Evolutionary conservation across 2,888 invertebrate genomes (phyloP).

Genomic region (Pasiphila rectangulata): DNA sequence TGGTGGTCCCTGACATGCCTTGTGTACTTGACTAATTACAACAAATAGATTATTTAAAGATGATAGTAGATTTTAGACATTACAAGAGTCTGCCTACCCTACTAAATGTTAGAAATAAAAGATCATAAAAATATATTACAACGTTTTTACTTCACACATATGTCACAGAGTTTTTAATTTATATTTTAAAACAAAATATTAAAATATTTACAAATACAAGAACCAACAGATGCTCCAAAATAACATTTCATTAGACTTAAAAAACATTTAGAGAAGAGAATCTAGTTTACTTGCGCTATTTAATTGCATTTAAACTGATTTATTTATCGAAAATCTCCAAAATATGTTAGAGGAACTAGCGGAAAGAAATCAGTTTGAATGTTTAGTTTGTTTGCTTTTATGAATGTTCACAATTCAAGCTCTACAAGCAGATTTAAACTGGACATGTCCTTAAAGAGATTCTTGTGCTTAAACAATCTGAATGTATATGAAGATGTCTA

Average conservation of each 20-base stretch:
- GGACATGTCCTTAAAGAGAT: slow-evolving; percentile 34
- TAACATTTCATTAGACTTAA: slow-evolving; percentile 65
- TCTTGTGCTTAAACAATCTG: slow-evolving; percentile 33
- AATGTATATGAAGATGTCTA: slow-evolving; percentile 40
- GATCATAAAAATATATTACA: slow-evolving; percentile 66
- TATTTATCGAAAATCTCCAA: neutral
- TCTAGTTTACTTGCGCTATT: slow-evolving; percentile 27
- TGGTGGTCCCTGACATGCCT: too few species aligned
- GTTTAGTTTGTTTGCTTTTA: slow-evolving; percentile 24
- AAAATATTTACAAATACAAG: slow-evolving; percentile 75
- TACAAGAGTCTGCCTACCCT: too few species aligned
- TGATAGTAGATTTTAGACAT: too few species aligned
- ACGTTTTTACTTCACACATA: slow-evolving; percentile 77
- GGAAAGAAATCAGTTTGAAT: slow-evolving; percentile 23
- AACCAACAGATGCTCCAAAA: slow-evolving; percentile 69
- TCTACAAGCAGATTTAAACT: slow-evolving; percentile 14
- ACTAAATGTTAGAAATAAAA: slow-evolving; percentile 13
- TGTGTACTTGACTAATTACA: neutral
- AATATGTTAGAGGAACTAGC: neutral
- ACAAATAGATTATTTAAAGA: neutral
- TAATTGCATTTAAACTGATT: slow-evolving; percentile 26
- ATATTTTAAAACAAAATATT: slow-evolving; percentile 62
- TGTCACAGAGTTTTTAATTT: slow-evolving; percentile 66
- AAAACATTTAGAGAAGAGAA: slow-evolving; percentile 35
- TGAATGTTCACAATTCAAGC: slow-evolving; percentile 20